Evolutionary conservation across 2,113 vertebrate genomes (phyloP).

Genomic region (Ciconia boyciana): DNA sequence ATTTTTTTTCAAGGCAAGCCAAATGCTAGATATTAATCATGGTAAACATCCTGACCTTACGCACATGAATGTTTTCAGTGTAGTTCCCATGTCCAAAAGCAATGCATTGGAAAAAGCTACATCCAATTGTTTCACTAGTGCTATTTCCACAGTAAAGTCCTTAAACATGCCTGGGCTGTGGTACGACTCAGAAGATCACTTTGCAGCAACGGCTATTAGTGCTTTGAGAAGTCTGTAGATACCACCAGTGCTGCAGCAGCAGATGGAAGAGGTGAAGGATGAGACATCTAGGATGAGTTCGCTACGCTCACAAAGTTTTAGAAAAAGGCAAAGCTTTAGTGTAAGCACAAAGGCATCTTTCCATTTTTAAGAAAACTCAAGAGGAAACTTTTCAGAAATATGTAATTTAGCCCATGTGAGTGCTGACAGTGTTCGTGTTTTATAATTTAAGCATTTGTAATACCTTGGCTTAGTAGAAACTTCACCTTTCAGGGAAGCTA

Average conservation of each 20-base stretch:
- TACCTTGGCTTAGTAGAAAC: background rate
- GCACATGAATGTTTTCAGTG: fast-evolving
- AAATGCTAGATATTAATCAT: background rate
- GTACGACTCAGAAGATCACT: fast-evolving
- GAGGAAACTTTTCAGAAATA: background rate
- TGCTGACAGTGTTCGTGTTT: background rate
- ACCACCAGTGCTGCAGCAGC: background rate
- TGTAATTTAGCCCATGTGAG: background rate
- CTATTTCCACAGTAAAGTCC: background rate
- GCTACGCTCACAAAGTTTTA: fast-evolving
- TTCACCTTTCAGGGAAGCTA: background rate
- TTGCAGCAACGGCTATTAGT: background rate
- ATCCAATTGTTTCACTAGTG: background rate
- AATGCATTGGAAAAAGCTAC: background rate
- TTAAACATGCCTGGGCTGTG: background rate
- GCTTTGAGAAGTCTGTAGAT: background rate
- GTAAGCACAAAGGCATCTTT: background rate
- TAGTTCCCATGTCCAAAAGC: background rate
- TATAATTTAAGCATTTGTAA: background rate
- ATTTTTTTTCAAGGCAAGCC: background rate
- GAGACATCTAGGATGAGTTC: background rate
- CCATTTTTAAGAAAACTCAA: background rate
- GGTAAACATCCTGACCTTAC: fast-evolving
- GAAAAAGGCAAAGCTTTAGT: background rate
- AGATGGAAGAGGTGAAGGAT: background rate